Evolutionary conservation across 2,888 invertebrate species (phyloP).

Genomic region (Prosapia bicincta): DNA sequence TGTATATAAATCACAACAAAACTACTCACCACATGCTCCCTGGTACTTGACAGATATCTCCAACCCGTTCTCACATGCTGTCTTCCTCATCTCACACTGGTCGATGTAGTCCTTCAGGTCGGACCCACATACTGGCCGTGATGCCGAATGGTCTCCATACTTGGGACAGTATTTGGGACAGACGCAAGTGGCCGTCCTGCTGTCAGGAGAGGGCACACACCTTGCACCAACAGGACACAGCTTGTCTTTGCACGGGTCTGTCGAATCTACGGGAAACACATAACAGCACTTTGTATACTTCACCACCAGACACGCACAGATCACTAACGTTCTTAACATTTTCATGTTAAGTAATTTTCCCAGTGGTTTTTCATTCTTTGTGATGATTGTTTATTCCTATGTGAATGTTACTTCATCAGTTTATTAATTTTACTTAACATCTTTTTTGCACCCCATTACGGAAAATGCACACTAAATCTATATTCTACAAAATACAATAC

Average conservation of each 20-base stretch:
- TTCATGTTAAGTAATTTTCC: background rate
- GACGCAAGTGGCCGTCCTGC: constrained; percentile 68
- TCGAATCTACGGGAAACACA: constrained; percentile 53
- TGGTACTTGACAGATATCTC: constrained; percentile 78
- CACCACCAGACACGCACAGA: background rate
- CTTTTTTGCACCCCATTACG: no score
- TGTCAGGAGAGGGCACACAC: constrained; percentile 63
- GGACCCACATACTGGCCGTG: constrained; percentile 75
- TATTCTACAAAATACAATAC: no score
- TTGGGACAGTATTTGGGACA: constrained; percentile 75
- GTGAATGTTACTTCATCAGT: no score
- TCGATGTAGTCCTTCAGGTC: constrained; percentile 82
- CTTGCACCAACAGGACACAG: constrained; percentile 66
- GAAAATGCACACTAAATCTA: no score
- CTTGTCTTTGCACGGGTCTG: constrained; percentile 67
- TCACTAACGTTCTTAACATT: background rate
- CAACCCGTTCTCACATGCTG: constrained; percentile 69
- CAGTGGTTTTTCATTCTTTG: background rate
- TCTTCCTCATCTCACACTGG: constrained; percentile 77
- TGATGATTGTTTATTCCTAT: background rate
- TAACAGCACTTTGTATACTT: constrained; percentile 46
- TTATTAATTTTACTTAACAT: no score
- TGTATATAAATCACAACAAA: no score
- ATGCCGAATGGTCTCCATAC: constrained; percentile 79
- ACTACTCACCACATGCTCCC: constrained; percentile 87